phyloP scores from a whole-genome alignment of 2,888 invertebrate genomes.

The Apodemia hepburni region DNA sequence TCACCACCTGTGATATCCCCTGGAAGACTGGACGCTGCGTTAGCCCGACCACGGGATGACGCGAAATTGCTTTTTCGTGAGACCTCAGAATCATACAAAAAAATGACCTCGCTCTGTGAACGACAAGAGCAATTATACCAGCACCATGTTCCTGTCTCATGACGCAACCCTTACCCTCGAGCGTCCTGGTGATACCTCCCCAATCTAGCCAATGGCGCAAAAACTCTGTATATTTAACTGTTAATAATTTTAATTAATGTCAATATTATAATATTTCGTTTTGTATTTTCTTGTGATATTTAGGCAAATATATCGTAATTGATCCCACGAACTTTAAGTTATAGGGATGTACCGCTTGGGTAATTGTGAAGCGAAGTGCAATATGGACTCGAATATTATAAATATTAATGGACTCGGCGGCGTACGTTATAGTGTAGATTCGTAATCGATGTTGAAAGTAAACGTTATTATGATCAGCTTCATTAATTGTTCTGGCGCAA shows the following conservation, averaged over 20 bases:
- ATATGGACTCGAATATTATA: conserved; percentile 71
- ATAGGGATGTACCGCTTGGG: conserved; percentile 69
- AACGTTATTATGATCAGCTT: conserved; percentile 78
- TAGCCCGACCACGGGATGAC: conserved; percentile 65
- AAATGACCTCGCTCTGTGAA: conserved; percentile 76
- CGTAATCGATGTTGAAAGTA: conserved; percentile 80
- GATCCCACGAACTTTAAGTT: conserved; percentile 78
- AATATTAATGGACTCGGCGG: conserved; percentile 63
- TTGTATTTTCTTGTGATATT: conserved; percentile 80
- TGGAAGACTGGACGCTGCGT: conserved; percentile 66
- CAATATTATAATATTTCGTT: conserved; percentile 78
- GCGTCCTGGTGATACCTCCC: conserved; percentile 64
- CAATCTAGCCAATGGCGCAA: conserved; percentile 42
- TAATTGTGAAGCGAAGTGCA: conserved; percentile 71
- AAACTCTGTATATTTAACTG: conserved; percentile 74
- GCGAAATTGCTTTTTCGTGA: conserved; percentile 77
- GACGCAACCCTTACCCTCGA: conserved; percentile 65
- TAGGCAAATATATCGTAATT: conserved; percentile 77
- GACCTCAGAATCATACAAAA: conserved; percentile 73
- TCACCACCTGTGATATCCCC: conserved; percentile 73
- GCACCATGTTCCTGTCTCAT: conserved; percentile 78
- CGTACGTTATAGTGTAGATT: conserved; percentile 69
- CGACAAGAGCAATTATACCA: conserved; percentile 76
- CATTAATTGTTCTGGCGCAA: conserved; percentile 79
- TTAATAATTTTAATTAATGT: conserved; percentile 76